These are phyloP conservation scores for Itoplectis maculator DNA, from an alignment of 2,888 invertebrate genomes.

Conservation along the genomic window DNA sequence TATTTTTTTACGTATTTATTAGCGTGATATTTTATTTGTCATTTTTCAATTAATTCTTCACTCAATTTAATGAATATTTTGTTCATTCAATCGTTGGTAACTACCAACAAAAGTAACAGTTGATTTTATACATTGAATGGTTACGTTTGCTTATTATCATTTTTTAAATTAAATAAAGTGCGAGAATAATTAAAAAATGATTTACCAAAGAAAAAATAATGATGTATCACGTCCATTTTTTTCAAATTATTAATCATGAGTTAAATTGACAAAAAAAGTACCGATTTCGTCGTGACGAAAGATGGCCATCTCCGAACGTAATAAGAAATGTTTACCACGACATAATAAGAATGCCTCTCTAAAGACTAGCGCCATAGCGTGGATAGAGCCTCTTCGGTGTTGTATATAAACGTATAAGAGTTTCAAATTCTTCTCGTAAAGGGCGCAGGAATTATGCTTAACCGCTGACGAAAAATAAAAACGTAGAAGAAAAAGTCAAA, in stretches of 20 bases:
- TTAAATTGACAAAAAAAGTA: not conserved
- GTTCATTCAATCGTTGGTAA: too few relatives aligned
- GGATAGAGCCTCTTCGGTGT: conserved; percentile 65
- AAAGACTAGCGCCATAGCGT: conserved; percentile 59
- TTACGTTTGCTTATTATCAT: not conserved
- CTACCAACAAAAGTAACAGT: not conserved
- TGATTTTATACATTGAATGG: not conserved
- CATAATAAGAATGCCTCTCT: conserved; percentile 37
- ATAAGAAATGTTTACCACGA: conserved; percentile 54
- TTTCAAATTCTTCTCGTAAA: conserved; percentile 45
- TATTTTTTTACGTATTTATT: not conserved
- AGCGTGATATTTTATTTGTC: not conserved
- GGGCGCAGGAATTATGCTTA: not conserved
- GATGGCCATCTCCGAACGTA: conserved; percentile 38
- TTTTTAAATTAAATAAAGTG: too few relatives aligned
- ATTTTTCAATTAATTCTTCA: not conserved
- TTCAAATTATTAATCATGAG: not conserved
- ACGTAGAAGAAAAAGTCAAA: not conserved
- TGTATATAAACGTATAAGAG: conserved; percentile 65
- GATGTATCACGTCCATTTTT: not conserved
- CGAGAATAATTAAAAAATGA: conserved; percentile 28
- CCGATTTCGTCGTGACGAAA: conserved; percentile 26
- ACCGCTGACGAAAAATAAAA: not conserved
- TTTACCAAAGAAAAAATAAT: conserved; percentile 33
- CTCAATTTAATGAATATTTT: not conserved